These are phyloP conservation scores for Neofelis nebulosa DNA, from an alignment of 2,113 vertebrate genomes.

Conservation along the genomic window DNA sequence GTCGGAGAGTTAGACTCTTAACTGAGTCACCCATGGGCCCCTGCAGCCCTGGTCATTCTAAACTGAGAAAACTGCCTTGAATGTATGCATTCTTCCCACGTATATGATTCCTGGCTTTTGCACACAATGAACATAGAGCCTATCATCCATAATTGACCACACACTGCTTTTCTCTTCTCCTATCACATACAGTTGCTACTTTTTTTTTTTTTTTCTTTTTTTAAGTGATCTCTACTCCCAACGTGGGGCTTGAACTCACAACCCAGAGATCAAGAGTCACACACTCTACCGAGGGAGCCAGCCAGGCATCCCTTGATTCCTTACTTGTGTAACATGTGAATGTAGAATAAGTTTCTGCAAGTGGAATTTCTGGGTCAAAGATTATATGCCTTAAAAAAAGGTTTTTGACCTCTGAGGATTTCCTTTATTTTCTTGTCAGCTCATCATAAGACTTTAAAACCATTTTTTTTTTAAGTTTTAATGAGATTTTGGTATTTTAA, in stretches of 20 bases:
- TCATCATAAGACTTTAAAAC: not conserved
- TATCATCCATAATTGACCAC: not conserved
- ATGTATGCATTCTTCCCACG: not conserved
- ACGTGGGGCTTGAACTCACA: not conserved
- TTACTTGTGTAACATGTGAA: not conserved
- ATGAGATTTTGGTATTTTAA: slow-evolving; percentile 4
- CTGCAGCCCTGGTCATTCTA: not conserved
- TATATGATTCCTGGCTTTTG: not conserved
- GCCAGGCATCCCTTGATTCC: not conserved
- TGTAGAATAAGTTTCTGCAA: not conserved
- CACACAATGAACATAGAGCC: not conserved
- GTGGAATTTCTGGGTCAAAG: not conserved
- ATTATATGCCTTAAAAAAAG: not conserved
- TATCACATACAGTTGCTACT: not conserved
- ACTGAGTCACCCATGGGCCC: too few relatives aligned
- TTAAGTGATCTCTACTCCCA: not conserved
- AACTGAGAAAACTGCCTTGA: slow-evolving; percentile 15
- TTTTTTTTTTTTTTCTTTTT: not conserved
- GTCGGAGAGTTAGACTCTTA: too few relatives aligned
- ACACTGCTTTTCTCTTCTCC: not conserved
- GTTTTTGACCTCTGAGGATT: not conserved
- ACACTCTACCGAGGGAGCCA: not conserved
- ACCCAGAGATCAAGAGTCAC: not conserved
- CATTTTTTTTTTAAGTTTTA: not conserved
- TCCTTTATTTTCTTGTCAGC: not conserved